Evolutionary conservation across 2,888 invertebrate genomes (phyloP).

Genomic region (Chrysina gloriosa): DNA sequence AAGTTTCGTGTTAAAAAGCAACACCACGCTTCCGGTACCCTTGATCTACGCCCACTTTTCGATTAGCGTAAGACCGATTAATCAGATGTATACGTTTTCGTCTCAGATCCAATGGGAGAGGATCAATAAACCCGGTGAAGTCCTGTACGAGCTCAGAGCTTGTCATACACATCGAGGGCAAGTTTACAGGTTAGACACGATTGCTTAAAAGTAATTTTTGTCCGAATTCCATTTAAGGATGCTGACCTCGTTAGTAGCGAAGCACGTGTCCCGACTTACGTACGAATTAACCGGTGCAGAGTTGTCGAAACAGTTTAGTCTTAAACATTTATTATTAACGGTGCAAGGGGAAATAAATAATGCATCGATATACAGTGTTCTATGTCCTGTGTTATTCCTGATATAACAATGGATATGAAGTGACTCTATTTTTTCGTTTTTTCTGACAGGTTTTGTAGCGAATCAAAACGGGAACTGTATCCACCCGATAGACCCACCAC

Average conservation of each 20-base stretch:
- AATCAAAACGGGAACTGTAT: conserved; percentile 83
- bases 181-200: conserved; percentile 63
- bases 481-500: conserved; percentile 73
- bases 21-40: conserved; percentile 79
- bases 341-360: too few species aligned
- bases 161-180: conserved; percentile 65
- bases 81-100: conserved; percentile 69
- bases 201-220: conserved; percentile 6
- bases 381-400: too few species aligned
- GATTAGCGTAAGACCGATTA: conserved; percentile 79
- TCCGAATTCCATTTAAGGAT: too few species aligned
- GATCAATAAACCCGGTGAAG: conserved; percentile 66
- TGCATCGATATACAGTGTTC: too few species aligned
- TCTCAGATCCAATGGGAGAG: conserved; percentile 72
- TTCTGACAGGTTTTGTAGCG: conserved; percentile 79
- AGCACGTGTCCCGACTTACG: too few species aligned
- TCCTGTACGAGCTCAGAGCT: conserved; percentile 62
- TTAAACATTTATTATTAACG: too few species aligned
- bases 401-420: too few species aligned
- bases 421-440: conserved; percentile 18
- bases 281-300: too few species aligned
- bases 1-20: conserved; percentile 66
- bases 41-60: conserved; percentile 77
- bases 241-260: too few species aligned
- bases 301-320: too few species aligned